These are phyloP conservation scores for Eriocheir sinensis DNA, from an alignment of 1,140 invertebrate genomes.

Conservation along the genomic window DNA sequence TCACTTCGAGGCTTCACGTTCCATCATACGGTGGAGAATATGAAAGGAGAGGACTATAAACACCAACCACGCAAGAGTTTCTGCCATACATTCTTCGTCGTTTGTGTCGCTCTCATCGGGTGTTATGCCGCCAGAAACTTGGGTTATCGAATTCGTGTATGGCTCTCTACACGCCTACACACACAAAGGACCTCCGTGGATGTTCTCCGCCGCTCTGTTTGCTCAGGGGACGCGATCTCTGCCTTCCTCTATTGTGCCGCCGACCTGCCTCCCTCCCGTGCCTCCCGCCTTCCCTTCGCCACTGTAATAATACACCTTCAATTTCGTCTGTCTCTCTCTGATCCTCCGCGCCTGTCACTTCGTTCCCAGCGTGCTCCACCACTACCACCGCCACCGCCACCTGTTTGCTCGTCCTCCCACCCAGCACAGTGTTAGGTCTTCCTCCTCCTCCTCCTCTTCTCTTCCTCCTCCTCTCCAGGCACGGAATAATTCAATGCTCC, in stretches of 20 bases:
- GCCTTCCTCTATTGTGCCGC: not conserved
- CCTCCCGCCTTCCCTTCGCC: not conserved
- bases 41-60: not conserved
- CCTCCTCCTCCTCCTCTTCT: not conserved
- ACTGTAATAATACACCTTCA: not conserved
- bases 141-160: constrained; percentile 17
- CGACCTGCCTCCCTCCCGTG: not conserved
- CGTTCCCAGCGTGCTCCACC: too few relatives aligned
- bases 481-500: not conserved
- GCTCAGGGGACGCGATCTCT: not conserved
- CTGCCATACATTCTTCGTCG: not conserved
- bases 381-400: too few relatives aligned
- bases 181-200: not conserved
- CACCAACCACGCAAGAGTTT: not conserved
- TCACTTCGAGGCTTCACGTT: not conserved
- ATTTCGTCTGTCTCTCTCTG: not conserved
- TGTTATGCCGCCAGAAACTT: not conserved
- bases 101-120: not conserved
- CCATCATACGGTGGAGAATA: not conserved
- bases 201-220: constrained; percentile 13
- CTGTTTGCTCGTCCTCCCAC: not conserved
- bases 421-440: not conserved
- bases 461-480: not conserved
- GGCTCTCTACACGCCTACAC: not conserved
- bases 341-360: not conserved